Evolutionary conservation across 2,888 invertebrate genomes (phyloP), one percentile per base, ranked within the genome.

Genomic region (Drosophila peninsularis): DNA sequence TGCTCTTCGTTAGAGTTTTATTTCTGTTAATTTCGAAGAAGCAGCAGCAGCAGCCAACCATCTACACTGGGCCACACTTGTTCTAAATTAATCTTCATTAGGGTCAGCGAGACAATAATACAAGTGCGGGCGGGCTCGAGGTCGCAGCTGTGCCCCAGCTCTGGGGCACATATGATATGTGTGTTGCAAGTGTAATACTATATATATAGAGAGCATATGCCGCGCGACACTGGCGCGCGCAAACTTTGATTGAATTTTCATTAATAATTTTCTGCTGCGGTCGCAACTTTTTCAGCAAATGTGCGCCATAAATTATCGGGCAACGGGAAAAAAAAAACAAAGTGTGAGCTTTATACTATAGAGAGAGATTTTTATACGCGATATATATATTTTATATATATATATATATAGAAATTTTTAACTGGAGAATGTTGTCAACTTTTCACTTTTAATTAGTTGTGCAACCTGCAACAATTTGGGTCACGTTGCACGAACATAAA

Each of bases 1-100:
- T 37, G 10, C 24, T 47, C 27, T 49, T 53, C 52, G 60, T 58
- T 53, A 44, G 37, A 66, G 34, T 65, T 62, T 47, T 47, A 58
- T 32, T 63, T 56, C 10, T 21, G 49, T 37, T n/a, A 10, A n/a
- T 34, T 41, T 49, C 67, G 54, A 13, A 62, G 36, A 19, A 44
- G 57, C 41, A 11, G 30, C 71, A 24, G 44, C 45, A 30, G 27
- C 27, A 27, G 61, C 19, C 7, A 6, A 24, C 14, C 42, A 37
- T n/a, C n/a, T n/a, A n/a, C n/a, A n/a, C n/a, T n/a, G n/a, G n/a
- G n/a, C n/a, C n/a, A 62, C 87, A 78, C 82, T 81, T 75, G 80
- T 62, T 75, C 71, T 80, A 79, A 88, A 85, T 85, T 88, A 88
- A 85, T 88, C 85, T 85, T 85, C 85, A 85, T 85, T 85, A 88